Base-by-base conservation (phyloP, 2,797 vertebrate genomes). In the Malacoraja senta region DNA sequence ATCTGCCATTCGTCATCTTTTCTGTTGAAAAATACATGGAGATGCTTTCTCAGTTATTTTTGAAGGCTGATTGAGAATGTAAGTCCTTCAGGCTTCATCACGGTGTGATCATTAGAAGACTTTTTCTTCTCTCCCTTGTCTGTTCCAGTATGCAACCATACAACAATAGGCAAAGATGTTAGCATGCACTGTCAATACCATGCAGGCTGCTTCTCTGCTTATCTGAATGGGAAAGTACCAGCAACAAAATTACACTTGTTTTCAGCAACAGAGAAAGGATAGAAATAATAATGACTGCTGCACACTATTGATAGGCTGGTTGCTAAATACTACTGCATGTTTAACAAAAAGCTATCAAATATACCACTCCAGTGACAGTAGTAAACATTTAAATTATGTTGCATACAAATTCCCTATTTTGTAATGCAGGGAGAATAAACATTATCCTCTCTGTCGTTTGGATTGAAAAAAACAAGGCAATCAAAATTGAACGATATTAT, bases 81-180 rank as follows among this genome's bases (percentile, higher is more conserved):
- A 86, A 65, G 83, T 86, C 83, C 29, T 86, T 68, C n/a, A 68
- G 63, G 61, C 84, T 88, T 88, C 84, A 35, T 65, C 84, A 88
- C 63, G 35, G 84, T 65, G 15, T 63, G 15, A 24, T 32, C n/a
- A 68, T 35, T 88, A 65, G 63, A 68, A 35, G 7, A 35, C 84
- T 68, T 65, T 88, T 68, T 68, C 63, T 84, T 84, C 53, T n/a
- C 53, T n/a, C 26, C 10, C 81, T 88, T 68, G 63, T n/a, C 21
- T 63, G 35, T 68, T 88, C n/a, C 19, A 35, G 63, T 63, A 88
- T 88, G 84, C 8, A 88, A 63, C n/a, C 10, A 65, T 9, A 68
- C n/a, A 68, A 24, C 17, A 38, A 65, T 8, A 15, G 61, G 1
- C 61, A 68, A 63, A 68, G n/a, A 68, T 68, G 84, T 65, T 35